phyloP scores from a whole-genome alignment of 1,140 invertebrate genomes.

The Leucophenga varia region DNA sequence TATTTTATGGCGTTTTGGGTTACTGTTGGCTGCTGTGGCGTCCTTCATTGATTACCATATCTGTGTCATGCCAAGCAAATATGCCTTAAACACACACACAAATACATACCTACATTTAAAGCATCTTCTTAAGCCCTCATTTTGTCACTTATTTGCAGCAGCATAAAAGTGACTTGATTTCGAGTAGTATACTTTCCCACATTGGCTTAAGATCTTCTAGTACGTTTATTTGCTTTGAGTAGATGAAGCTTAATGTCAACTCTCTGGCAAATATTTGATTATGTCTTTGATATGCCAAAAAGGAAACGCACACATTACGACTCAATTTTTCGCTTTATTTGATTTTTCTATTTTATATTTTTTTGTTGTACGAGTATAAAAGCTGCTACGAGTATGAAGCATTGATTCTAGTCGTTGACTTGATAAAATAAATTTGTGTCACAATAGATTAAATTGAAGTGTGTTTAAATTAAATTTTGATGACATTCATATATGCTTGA shows the following conservation, averaged over 20 bases:
- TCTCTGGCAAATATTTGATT: constrained; percentile 45
- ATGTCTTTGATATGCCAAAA: constrained; percentile 28
- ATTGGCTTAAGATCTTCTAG: no score
- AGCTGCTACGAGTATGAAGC: no score
- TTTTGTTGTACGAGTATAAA: no score
- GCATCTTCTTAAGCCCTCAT: neutral
- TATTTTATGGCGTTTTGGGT: constrained; percentile 28
- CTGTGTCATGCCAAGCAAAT: constrained; percentile 27
- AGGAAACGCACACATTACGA: neutral
- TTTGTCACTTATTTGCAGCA: no score
- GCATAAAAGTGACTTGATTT: no score
- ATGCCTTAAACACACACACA: constrained; percentile 22
- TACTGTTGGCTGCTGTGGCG: no score
- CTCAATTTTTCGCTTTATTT: no score
- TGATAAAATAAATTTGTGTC: constrained; percentile 18
- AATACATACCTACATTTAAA: neutral
- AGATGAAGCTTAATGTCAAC: no score
- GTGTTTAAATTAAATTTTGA: constrained; percentile 43
- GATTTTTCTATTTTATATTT: no score
- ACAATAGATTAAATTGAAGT: constrained; percentile 25
- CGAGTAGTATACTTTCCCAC: no score
- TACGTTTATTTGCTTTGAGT: constrained; percentile 38
- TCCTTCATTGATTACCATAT: constrained; percentile 49
- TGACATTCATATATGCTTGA: constrained; percentile 23
- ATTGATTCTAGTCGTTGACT: no score